These are phyloP conservation scores for Chironomus tepperi DNA, from an alignment of 1,140 invertebrate species.

Conservation along the genomic window DNA sequence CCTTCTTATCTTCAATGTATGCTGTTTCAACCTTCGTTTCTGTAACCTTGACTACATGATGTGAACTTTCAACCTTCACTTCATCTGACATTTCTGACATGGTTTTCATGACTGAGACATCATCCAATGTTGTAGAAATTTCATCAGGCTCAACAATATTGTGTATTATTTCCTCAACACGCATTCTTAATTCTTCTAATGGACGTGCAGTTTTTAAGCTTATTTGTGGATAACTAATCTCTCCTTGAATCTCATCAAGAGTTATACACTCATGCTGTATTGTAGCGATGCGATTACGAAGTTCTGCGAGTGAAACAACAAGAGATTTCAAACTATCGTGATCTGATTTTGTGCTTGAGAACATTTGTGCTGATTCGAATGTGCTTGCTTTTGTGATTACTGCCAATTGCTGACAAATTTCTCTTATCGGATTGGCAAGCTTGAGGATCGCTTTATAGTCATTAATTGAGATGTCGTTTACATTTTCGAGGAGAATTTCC, in stretches of 20 bases:
- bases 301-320: constrained; percentile 44
- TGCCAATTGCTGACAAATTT: constrained; percentile 36
- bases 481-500: constrained; percentile 37
- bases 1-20: not conserved
- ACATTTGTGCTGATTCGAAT: constrained; percentile 32
- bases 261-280: constrained; percentile 40
- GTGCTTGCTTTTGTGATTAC: constrained; percentile 34
- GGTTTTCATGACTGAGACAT: constrained; percentile 48
- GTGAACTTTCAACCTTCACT: constrained; percentile 25
- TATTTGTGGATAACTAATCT: constrained; percentile 19
- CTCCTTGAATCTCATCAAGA: constrained; percentile 28
- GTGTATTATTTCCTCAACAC: constrained; percentile 44
- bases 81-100: constrained; percentile 39
- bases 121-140: constrained; percentile 46
- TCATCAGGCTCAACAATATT: constrained; percentile 39
- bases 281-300: constrained; percentile 42
- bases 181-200: constrained; percentile 45
- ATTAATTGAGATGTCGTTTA: constrained; percentile 31
- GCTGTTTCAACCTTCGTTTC: not conserved
- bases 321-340: constrained; percentile 38
- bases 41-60: not conserved
- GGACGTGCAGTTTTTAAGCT: constrained; percentile 41
- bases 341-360: constrained; percentile 28
- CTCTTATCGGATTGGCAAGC: constrained; percentile 32
- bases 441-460: constrained; percentile 31